Evolutionary conservation across 2,888 invertebrate species (phyloP).

Genomic region (Argynnis bischoffii): DNA sequence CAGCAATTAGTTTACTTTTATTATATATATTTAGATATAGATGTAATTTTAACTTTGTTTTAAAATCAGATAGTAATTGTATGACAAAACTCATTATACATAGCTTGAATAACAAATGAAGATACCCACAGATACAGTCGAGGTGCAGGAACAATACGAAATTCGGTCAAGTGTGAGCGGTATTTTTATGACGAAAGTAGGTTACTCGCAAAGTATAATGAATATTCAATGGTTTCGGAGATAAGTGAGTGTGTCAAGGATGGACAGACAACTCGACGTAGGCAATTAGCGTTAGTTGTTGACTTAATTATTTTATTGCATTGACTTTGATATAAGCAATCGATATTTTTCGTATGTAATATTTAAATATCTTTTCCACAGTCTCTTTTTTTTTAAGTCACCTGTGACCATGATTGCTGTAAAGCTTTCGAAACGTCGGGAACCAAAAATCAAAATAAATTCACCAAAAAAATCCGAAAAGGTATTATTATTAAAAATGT

Average conservation of each 20-base stretch:
- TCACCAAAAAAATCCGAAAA: too few relatives aligned
- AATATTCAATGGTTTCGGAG: constrained; percentile 37
- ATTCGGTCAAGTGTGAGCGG: constrained; percentile 34
- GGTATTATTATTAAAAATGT: too few relatives aligned
- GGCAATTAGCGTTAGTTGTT: constrained; percentile 2
- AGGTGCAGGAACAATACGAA: constrained; percentile 12
- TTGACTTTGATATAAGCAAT: background rate
- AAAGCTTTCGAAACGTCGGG: too few relatives aligned
- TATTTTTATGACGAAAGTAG: constrained; percentile 34
- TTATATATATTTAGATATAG: too few relatives aligned
- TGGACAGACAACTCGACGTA: constrained; percentile 25
- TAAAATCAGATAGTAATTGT: too few relatives aligned
- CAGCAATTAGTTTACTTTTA: too few relatives aligned
- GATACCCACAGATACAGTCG: background rate
- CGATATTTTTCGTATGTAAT: background rate
- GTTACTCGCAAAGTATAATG: constrained; percentile 29
- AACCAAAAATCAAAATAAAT: too few relatives aligned
- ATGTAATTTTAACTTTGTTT: too few relatives aligned
- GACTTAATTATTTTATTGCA: background rate
- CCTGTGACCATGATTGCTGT: too few relatives aligned
- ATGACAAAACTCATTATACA: too few relatives aligned
- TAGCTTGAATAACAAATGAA: background rate
- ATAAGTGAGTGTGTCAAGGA: constrained; percentile 40
- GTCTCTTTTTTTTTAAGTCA: too few relatives aligned
- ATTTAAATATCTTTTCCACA: too few relatives aligned